Evolutionary conservation across 2,888 invertebrate species (phyloP), one percentile per base, ranked within the genome.

Genomic region (Malachius bipustulatus): DNA sequence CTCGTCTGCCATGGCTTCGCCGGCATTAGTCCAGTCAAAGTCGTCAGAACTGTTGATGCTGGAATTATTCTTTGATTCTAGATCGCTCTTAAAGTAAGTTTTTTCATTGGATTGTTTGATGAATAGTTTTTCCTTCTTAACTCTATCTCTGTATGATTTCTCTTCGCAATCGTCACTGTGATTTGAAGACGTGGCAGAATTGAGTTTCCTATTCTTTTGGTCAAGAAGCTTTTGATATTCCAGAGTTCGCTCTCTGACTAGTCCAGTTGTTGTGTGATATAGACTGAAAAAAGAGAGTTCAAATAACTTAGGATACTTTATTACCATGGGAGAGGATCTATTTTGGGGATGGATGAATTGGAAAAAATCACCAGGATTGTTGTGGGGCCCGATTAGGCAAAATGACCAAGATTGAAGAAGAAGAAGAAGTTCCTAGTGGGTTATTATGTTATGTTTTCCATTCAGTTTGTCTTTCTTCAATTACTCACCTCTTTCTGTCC

Each of bases 101-200:
- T 56, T 57, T 10, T 52, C 48, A 4, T 49, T 39, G 2, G 43
- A 40, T 0, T 45, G 37, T 29, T 39, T 41, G 4, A 49, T 34
- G 32, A 53, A 52, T 1, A 43, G 30, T 42, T 54, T 54, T 29
- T 54, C 49, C 28, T 41, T 70, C 47, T 70, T 70, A 39, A 71
- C 70, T 43, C 70, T 65, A 65, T 85, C 75, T 65, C 80, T 66
- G 59, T 78, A 73, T 53, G 77, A 72, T 66, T 83, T 47, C 66
- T 77, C 75, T 64, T 85, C 74, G 59, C 78, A 69, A 41, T 52
- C 54, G 31, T 59, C 58, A 34, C 57, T 59, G 3, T 59, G 57
- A 45, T 63, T 62, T 8, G 59, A 59, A 1, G 59, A 60, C 1
- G 59, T 59, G 4, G 48, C 45, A 4, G 56, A 57, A 16, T 55